Evolutionary conservation across 2,113 vertebrate genomes (phyloP).

Genomic region (Probosciger aterrimus): DNA sequence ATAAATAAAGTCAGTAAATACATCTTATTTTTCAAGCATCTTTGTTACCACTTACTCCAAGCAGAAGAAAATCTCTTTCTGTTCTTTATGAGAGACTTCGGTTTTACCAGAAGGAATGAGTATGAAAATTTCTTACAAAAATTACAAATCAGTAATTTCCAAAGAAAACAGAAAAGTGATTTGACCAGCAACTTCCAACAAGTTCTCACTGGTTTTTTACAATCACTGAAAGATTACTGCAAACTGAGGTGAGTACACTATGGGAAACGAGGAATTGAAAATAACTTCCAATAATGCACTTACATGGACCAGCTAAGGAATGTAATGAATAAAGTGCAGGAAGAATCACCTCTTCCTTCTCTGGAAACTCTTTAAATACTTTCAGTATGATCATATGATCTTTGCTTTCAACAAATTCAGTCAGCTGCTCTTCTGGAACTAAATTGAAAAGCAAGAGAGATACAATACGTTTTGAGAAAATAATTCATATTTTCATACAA

Average conservation of each 20-base stretch:
- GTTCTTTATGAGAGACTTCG: neutral
- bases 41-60: neutral
- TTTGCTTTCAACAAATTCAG: conserved; percentile 92
- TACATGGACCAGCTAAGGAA: conserved; percentile 85
- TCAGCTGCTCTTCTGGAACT: conserved; percentile 88
- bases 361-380: conserved; percentile 77
- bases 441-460: conserved; percentile 29
- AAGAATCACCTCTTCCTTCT: conserved; percentile 80
- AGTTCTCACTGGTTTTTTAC: neutral
- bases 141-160: neutral
- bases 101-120: neutral
- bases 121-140: neutral
- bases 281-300: conserved; percentile 54
- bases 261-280: neutral
- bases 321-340: conserved; percentile 83
- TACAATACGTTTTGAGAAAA: neutral
- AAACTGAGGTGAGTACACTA: neutral
- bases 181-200: neutral
- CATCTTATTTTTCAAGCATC: neutral
- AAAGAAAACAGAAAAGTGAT: neutral
- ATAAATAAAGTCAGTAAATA: neutral
- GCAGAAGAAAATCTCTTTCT: neutral
- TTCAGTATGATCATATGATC: conserved; percentile 84
- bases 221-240: neutral
- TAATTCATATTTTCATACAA: neutral